Percentiles rank a stretch among this genome's conserved stretches.
Evolutionary conservation across 1,140 invertebrate species (phyloP).

Genomic region (Neuroterus valhalla): DNA sequence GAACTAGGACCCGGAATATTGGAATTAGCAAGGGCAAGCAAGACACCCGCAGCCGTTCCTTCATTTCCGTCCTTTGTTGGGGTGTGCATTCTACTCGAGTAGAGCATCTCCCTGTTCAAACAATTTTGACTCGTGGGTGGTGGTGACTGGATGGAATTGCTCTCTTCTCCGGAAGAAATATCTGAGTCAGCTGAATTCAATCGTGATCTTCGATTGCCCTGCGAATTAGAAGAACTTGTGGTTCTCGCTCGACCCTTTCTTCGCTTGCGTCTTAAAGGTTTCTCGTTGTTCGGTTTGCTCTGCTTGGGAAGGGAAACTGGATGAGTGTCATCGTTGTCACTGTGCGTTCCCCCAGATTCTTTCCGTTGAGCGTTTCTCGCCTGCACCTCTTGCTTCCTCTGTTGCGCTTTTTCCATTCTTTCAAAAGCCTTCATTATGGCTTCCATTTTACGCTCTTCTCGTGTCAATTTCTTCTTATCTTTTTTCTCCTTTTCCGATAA

Average conservation of each 20-base stretch:
- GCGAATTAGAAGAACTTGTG: slow-evolving; percentile 75
- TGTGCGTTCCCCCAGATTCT: slow-evolving; percentile 72
- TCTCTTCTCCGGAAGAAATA: slow-evolving; percentile 82
- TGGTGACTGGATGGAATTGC: slow-evolving; percentile 76
- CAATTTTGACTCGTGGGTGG: slow-evolving; percentile 63
- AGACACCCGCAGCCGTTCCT: slow-evolving; percentile 75
- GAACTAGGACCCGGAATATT: slow-evolving; percentile 65
- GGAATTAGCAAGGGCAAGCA: slow-evolving; percentile 77
- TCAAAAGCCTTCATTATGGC: slow-evolving; percentile 96
- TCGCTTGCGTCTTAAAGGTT: slow-evolving; percentile 70
- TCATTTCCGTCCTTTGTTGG: slow-evolving; percentile 56
- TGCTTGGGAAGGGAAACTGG: slow-evolving; percentile 48
- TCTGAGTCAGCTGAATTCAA: slow-evolving; percentile 85
- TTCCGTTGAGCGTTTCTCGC: slow-evolving; percentile 77
- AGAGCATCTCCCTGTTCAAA: slow-evolving; percentile 56
- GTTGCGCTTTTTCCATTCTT: slow-evolving; percentile 86
- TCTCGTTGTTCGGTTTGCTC: slow-evolving; percentile 72
- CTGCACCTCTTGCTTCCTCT: slow-evolving; percentile 84
- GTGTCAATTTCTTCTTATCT: slow-evolving; percentile 82
- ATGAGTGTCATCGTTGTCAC: slow-evolving; percentile 72
- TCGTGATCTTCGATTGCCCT: slow-evolving; percentile 77
- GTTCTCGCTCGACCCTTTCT: slow-evolving; percentile 81
- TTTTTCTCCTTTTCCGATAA: slow-evolving; percentile 75
- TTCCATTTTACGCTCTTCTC: slow-evolving; percentile 97
- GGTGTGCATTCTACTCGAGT: slow-evolving; percentile 63